A percentile compares a stretch with the other conserved stretches of the same genome.
Evolutionary conservation across 2,113 vertebrate species (phyloP).

Genomic region (Speoplatyrhinus poulsoni): DNA sequence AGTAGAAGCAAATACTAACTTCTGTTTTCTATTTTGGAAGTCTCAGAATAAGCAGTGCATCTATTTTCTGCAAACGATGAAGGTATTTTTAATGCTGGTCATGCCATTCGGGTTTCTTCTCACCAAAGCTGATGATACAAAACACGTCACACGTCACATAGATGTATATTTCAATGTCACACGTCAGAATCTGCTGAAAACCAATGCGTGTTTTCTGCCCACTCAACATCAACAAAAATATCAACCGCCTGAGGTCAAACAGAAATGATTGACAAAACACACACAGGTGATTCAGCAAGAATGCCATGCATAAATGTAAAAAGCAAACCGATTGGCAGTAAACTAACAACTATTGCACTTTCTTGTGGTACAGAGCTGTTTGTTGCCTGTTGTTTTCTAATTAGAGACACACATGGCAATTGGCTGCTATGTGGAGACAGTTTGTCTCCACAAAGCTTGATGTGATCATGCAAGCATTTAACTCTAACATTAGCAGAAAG

Average conservation of each 20-base stretch:
- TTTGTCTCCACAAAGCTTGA: conserved; percentile 50
- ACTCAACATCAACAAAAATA: conserved; percentile 2
- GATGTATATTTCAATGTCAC: conserved; percentile 13
- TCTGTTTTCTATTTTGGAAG: background rate
- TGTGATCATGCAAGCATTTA: conserved; percentile 49
- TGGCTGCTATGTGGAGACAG: conserved; percentile 38
- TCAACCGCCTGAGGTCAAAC: background rate
- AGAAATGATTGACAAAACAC: background rate
- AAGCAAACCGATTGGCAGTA: conserved; percentile 22
- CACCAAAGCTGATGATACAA: conserved; percentile 1
- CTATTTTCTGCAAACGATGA: no score
- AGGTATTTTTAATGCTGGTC: background rate
- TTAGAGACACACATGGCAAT: conserved; percentile 42
- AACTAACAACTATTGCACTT: conserved; percentile 35
- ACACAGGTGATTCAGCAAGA: background rate
- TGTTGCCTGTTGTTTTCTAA: conserved; percentile 41
- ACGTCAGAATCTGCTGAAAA: conserved; percentile 1
- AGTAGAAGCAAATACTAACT: conserved; percentile 20
- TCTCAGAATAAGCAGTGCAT: background rate
- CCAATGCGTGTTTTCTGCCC: conserved; percentile 32
- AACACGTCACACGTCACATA: conserved; percentile 5
- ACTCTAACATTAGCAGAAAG: conserved; percentile 22
- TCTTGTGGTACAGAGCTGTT: conserved; percentile 42
- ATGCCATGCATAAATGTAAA: background rate
- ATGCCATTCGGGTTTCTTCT: background rate